phyloP scores from a whole-genome alignment of 2,113 vertebrate species.

The Chrysochloris asiatica region DNA sequence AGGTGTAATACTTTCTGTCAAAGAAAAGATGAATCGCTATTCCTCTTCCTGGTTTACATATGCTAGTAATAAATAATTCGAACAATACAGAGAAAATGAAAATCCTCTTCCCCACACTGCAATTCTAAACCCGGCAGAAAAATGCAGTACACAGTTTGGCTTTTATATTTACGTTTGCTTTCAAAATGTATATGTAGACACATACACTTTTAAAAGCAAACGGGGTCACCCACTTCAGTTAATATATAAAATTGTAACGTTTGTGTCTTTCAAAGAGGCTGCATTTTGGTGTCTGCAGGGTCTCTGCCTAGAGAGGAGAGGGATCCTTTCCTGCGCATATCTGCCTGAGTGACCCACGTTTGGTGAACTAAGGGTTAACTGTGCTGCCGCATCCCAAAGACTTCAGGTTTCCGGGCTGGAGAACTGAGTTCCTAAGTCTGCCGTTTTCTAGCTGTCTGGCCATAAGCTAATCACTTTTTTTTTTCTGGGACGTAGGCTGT shows the following conservation, averaged over 20 bases:
- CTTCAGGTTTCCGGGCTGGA: neutral
- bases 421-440: neutral
- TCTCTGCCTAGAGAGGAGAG: neutral
- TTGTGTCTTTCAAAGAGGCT: neutral
- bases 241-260: neutral
- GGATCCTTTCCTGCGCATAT: neutral
- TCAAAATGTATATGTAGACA: neutral
- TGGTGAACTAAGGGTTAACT: too few species aligned
- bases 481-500: neutral
- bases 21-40: neutral
- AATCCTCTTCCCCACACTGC: neutral
- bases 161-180: constrained; percentile 4
- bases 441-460: neutral
- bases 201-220: neutral
- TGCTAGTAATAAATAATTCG: neutral
- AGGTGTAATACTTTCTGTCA: neutral
- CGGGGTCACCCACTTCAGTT: neutral
- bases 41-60: neutral
- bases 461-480: neutral
- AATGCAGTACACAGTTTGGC: neutral
- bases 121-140: neutral
- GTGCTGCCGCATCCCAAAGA: fast-evolving
- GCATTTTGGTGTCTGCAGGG: neutral
- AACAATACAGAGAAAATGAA: neutral
- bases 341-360: neutral